Base-by-base conservation (phyloP, 2,113 vertebrate genomes). In the Pteronura brasiliensis region DNA sequence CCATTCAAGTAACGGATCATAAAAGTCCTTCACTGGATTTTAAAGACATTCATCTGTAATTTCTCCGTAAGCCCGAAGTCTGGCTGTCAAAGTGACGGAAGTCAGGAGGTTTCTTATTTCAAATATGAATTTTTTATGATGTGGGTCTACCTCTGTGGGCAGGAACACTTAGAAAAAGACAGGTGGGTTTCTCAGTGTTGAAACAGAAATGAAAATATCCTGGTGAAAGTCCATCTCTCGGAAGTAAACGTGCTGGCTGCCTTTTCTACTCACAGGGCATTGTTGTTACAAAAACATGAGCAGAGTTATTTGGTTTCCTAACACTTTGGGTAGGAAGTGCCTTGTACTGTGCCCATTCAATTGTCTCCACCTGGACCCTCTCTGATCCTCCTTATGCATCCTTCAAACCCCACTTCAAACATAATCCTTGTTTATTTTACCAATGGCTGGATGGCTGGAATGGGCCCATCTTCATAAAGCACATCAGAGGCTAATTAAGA, bases 41-140 rank as follows among this genome's bases (percentile, higher is more conserved):
- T 97, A 95, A 98, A 97, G 95, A 91, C 76, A 95, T 93, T 85
- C 86, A 65, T 93, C 89, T 92, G 82, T 93, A 94, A 97, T 93
- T 96, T 97, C 90, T 87, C 90, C 47, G 8, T 76, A 72, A 83
- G 44, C 57, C 90, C 44, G 14, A 91, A 87, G 83, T 72, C 93
- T 96, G 92, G 76, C 92, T 97, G 88, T 95, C 88, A 95, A 92
- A 92, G 69, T 55, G 74, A 80, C 69, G 81, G 69, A 92, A 96
- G 82, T 34, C 42, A 31, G 34, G 69, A 76, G 59, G 96, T 95
- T 97, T 97, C 96, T 94, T 94, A 81, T 95, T 96, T 97, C 95
- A 96, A 94, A 96, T 61, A 72, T 42, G 94, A 94, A 92, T 95
- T 96, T 95, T 96, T 97, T 96, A 97, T 92, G 93, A 71, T 89